Base-by-base conservation (phyloP, 2,113 vertebrate genomes). In the Muntiacus reevesi region DNA sequence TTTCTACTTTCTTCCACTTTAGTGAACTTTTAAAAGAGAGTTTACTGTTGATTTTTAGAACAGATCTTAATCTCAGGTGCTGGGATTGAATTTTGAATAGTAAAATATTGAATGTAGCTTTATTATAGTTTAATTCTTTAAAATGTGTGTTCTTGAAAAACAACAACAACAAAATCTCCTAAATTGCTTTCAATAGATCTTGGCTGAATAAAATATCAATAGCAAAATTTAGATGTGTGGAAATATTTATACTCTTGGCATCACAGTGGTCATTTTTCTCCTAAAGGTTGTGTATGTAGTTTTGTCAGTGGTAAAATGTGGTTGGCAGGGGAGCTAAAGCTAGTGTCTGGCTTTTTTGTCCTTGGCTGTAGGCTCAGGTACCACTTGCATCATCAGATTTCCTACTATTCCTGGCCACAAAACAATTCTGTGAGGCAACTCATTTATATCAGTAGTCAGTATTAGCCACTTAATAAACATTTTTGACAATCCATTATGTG, bases 401-500 rank as follows among this genome's bases (percentile, higher is more conserved):
- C 25, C 50, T 52, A 50, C 11, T 86, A 45, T 94, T 11, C 5
- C n/a, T 47, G 28, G 7, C 0, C n/a, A 83, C n/a, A 95, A 30
- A 87, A 52, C 89, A 88, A 83, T 86, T 64, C 33, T 82, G 11
- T 50, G 71, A 85, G 55, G 7, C 5, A 78, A 0, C 47, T 95
- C 47, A 87, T 89, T 94, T 89, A 55, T 64, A 95, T 15, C 30
- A 78, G 47, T 47, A 95, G 67, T 71, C 50, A 87, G 30, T 91
- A 52, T 90, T 76, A 87, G 16, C 6, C 36, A 81, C 33, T 52
- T 92, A 95, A 87, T 90, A 89, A 87, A 84, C 52, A 92, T 79
- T 97, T 95, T 96, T 85, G 74, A 92, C 52, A 87, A 83, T 60
- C 45, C 16, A 87, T 88, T 95, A 78, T 88, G 14, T 95, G 16